Evolutionary conservation across 2,797 vertebrate species (phyloP).

Genomic region (Botia almorhae): DNA sequence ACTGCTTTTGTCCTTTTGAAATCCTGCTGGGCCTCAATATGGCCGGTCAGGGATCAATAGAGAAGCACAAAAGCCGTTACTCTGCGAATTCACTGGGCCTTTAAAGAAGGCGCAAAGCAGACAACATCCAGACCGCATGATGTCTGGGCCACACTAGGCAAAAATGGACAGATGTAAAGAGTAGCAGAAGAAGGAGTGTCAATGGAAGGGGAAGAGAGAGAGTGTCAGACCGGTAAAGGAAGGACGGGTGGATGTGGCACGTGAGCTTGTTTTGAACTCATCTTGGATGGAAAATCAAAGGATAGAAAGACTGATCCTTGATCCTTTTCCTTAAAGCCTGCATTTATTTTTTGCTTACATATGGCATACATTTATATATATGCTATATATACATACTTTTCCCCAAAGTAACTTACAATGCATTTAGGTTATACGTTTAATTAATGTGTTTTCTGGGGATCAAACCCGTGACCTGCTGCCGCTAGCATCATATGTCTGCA

Average conservation of each 20-base stretch:
- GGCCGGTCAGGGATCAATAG: slow-evolving; percentile 71
- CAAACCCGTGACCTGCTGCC: background rate
- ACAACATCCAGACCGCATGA: slow-evolving; percentile 68
- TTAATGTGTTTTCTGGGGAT: background rate
- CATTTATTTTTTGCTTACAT: no score
- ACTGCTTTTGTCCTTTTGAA: slow-evolving; percentile 66
- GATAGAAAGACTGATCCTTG: background rate
- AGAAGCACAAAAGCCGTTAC: slow-evolving; percentile 64
- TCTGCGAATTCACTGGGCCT: slow-evolving; percentile 59
- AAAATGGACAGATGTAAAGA: slow-evolving; percentile 51
- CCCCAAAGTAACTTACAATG: background rate
- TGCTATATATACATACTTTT: no score
- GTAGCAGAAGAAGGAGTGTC: slow-evolving; percentile 23
- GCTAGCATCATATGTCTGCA: background rate
- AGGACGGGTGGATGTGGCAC: background rate
- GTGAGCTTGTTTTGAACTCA: slow-evolving; percentile 52
- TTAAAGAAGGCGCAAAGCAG: slow-evolving; percentile 62
- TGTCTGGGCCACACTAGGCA: slow-evolving; percentile 65
- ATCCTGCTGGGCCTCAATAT: slow-evolving; percentile 70
- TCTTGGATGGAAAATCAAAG: slow-evolving; percentile 54
- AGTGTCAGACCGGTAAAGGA: slow-evolving; percentile 13
- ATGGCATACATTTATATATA: no score
- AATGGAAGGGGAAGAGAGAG: slow-evolving; percentile 29
- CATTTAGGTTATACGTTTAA: background rate
- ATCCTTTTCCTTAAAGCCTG: background rate